Evolutionary conservation across 2,797 vertebrate species (phyloP), one percentile per base, ranked within the genome.

Genomic region (Chrosomus eos): DNA sequence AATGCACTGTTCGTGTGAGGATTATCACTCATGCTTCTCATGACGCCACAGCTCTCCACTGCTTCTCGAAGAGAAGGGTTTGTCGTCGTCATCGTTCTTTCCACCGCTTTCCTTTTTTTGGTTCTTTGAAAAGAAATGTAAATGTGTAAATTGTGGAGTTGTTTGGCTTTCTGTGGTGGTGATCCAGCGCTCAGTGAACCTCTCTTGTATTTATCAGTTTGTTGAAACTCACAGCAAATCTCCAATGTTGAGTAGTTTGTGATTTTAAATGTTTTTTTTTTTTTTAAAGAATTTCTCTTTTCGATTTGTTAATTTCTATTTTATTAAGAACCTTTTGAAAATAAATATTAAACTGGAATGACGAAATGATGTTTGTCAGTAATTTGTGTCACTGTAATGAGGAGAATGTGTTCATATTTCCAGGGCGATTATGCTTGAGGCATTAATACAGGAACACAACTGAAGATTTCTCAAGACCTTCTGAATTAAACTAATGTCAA

Each of bases 271-370:
- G 8, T 38, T 7, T 38, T 38, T 38, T 64, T 16, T 60, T 26
- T 23, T 55, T 55, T 23, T 9, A 11, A n/a, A 67, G 58, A 9
- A 1, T 81, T 84, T 78, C 36, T 62, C 66, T 31, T 62, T 75
- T 38, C 66, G 60, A 80, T 28, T 28, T 89, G 62, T 86, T 80
- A 23, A 76, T 70, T 84, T 55, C 7, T 80, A 28, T 89, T 89
- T 88, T 88, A 88, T 73, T 33, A 70, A 9, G 72, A 82, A 45
- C 5, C 7, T 71, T 80, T 83, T 84, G 84, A 79, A 87, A 88
- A 88, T 89, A 88, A 89, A 89, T 67, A 74, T 75, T n/a, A 84
- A 84, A 82, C 36, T 72, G 55, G n/a, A 83, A 88, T 55, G 13
- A 53, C 26, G 19, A 31, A 7, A 8, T 79, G 31, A 73, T 36